These are phyloP conservation scores for Lipophrys pholis DNA, from an alignment of 2,113 vertebrate genomes.

Conservation along the genomic window DNA sequence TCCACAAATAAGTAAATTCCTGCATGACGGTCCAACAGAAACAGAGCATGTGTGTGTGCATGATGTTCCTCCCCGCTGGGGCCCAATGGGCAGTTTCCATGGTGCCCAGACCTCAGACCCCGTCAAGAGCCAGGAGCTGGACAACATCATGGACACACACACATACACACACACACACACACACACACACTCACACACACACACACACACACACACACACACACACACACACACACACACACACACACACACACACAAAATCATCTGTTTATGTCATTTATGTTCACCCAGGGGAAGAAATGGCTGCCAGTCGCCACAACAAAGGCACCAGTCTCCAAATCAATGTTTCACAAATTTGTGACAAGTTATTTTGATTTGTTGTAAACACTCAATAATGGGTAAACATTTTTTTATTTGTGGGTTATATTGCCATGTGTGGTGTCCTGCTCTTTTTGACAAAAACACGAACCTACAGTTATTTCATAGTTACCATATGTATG, in stretches of 20 bases:
- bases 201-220: too few species aligned
- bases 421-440: neutral
- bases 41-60: conserved; percentile 64
- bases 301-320: conserved; percentile 15
- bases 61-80: conserved; percentile 64
- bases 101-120: conserved; percentile 64
- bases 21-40: conserved; percentile 77
- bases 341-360: conserved; percentile 2
- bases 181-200: conserved; percentile 11
- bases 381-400: conserved; percentile 1
- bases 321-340: conserved; percentile 12
- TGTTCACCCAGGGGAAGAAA: conserved; percentile 6
- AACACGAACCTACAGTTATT: too few species aligned
- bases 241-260: too few species aligned
- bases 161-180: too few species aligned
- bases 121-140: conserved; percentile 54
- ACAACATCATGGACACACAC: conserved; percentile 51
- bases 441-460: neutral
- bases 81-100: conserved; percentile 73
- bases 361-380: neutral
- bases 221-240: too few species aligned
- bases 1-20: conserved; percentile 83
- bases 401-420: neutral
- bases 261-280: conserved; percentile 29
- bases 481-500: too few species aligned